Percentiles rank a stretch among this genome's conserved stretches.
Conservation (phyloP, 2,888 invertebrate genomes). For the Pogonocherus hispidulus region DNA sequence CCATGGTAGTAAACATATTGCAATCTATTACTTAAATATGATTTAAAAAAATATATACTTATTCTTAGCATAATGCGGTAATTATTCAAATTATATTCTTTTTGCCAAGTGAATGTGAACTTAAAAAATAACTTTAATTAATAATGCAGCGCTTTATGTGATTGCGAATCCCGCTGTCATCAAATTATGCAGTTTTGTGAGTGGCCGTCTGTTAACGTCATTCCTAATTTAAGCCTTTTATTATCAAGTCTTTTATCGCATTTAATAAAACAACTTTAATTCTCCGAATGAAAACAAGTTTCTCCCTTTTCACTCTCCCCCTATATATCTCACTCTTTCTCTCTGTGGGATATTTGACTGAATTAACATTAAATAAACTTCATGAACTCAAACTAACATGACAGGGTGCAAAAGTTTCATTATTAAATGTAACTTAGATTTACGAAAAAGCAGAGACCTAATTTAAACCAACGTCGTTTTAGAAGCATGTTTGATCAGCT, state of each 20-base stretch:
- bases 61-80: too few relatives aligned
- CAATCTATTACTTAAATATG: too few relatives aligned
- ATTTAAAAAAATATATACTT: too few relatives aligned
- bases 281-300: slow-evolving; percentile 9
- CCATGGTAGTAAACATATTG: too few relatives aligned
- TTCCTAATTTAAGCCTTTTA: slow-evolving; percentile 10
- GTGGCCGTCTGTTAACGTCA: slow-evolving; percentile 9
- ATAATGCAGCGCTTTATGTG: too few relatives aligned
- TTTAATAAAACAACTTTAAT: slow-evolving; percentile 21
- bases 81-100: too few relatives aligned
- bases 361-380: slow-evolving; percentile 20
- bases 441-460: background rate
- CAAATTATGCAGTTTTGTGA: slow-evolving; percentile 12
- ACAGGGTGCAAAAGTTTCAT: slow-evolving; percentile 12
- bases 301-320: background rate
- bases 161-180: background rate
- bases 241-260: slow-evolving; percentile 14
- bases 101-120: too few relatives aligned
- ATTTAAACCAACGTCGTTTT: background rate
- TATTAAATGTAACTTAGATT: slow-evolving; percentile 2
- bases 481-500: background rate
- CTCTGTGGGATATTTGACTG: slow-evolving; percentile 4
- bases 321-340: background rate
- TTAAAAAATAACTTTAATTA: too few relatives aligned
- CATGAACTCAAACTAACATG: slow-evolving; percentile 19